These are phyloP conservation scores for Palythoa heliodiscus DNA, from an alignment of 92 coral and sea anemone genomes.

Conservation along the genomic window DNA sequence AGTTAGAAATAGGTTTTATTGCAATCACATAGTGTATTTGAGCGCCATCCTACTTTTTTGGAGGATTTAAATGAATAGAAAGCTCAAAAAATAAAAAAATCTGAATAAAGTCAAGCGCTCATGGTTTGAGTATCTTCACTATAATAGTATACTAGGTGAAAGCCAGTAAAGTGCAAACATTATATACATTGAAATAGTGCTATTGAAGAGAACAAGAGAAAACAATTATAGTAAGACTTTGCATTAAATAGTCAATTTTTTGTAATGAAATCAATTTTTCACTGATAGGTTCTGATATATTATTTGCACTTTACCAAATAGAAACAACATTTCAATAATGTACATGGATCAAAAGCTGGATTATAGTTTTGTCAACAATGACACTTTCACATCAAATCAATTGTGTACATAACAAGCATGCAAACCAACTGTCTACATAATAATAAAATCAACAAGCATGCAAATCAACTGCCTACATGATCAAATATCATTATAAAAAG, in stretches of 20 bases:
- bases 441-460: no score
- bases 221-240: constrained; percentile 7
- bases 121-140: no score
- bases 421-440: no score
- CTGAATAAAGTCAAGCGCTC: no score
- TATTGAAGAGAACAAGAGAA: constrained; percentile 12
- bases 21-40: no score
- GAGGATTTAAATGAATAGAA: no score
- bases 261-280: constrained; percentile 16
- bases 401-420: no score
- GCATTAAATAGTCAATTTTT: constrained; percentile 20
- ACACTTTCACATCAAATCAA: constrained; percentile 42
- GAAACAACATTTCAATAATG: constrained; percentile 47
- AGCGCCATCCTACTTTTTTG: no score
- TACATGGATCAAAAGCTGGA: constrained; percentile 8
- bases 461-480: constrained; percentile 45
- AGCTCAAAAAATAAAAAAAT: no score
- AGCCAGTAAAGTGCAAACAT: constrained; percentile 43
- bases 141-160: constrained; percentile 28
- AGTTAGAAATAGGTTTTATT: no score
- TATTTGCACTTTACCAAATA: constrained; percentile 48
- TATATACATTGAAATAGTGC: constrained; percentile 33
- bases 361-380: constrained; percentile 27
- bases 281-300: constrained; percentile 43
- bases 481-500: constrained; percentile 32